phyloP scores from a whole-genome alignment of 2,113 vertebrate genomes.

The Coptodon rendalli region DNA sequence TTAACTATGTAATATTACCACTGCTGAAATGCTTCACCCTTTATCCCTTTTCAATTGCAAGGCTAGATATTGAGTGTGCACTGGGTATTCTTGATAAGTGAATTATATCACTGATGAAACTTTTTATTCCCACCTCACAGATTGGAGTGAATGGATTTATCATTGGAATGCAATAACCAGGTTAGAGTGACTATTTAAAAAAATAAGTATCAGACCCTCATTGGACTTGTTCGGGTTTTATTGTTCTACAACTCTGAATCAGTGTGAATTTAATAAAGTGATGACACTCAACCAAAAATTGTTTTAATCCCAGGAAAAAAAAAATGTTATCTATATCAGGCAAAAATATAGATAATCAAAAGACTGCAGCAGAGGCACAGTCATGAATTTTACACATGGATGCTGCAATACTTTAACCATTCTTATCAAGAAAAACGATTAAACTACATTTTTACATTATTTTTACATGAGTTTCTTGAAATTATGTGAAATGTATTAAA shows the following conservation, averaged over 20 bases:
- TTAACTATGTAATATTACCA: conserved; percentile 50
- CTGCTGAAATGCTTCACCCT: conserved; percentile 33
- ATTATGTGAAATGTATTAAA: not conserved
- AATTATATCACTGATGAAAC: conserved; percentile 42
- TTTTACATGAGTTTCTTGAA: not conserved
- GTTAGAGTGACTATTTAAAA: not conserved
- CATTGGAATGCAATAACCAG: not conserved
- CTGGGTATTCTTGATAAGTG: conserved; percentile 43
- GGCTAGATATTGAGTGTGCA: conserved; percentile 22
- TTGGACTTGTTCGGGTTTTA: not conserved
- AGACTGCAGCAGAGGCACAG: not conserved
- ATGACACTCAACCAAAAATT: not conserved
- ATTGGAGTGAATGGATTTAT: not conserved
- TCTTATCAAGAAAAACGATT: not conserved
- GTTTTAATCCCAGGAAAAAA: not conserved
- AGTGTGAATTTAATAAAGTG: not conserved
- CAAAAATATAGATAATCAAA: not conserved
- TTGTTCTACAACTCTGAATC: not conserved
- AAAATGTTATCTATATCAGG: not conserved
- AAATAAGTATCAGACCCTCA: not conserved
- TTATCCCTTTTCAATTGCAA: conserved; percentile 50
- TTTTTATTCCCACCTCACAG: conserved; percentile 22
- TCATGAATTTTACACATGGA: not conserved
- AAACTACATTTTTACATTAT: not conserved
- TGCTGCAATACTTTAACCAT: not conserved